Conservation (phyloP, 2,797 vertebrate genomes). For the Antrozous pallidus region DNA sequence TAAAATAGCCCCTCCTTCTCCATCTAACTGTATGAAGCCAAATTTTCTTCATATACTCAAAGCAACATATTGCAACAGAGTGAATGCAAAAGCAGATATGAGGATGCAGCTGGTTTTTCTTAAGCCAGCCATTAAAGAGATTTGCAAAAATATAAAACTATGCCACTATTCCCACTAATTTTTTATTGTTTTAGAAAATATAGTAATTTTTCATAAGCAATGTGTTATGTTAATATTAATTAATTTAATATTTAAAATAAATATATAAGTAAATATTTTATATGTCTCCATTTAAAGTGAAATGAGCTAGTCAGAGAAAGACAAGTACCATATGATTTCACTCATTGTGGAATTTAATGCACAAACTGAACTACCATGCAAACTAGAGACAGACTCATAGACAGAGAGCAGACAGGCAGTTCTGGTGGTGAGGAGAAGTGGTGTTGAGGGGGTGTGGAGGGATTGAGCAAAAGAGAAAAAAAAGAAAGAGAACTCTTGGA, state of each 20-base stretch:
- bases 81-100: neutral
- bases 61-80: neutral
- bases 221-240: neutral
- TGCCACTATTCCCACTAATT: neutral
- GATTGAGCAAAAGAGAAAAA: neutral
- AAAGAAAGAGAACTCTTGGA: neutral
- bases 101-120: neutral
- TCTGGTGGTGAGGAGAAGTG: neutral
- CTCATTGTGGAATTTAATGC: neutral
- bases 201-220: neutral
- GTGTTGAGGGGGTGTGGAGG: neutral
- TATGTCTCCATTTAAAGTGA: neutral
- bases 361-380: neutral
- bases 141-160: constrained; percentile 10
- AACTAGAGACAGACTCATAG: neutral
- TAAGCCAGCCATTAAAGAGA: neutral
- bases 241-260: constrained; percentile 13
- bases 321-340: neutral
- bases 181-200: constrained; percentile 24
- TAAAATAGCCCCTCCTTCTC: neutral
- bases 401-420: neutral
- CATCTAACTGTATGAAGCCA: neutral
- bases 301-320: neutral
- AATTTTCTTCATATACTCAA: constrained; percentile 8
- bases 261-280: neutral